These are phyloP conservation scores for Mycetomoellerius zeteki DNA, from an alignment of 1,140 invertebrate species.

Conservation along the genomic window DNA sequence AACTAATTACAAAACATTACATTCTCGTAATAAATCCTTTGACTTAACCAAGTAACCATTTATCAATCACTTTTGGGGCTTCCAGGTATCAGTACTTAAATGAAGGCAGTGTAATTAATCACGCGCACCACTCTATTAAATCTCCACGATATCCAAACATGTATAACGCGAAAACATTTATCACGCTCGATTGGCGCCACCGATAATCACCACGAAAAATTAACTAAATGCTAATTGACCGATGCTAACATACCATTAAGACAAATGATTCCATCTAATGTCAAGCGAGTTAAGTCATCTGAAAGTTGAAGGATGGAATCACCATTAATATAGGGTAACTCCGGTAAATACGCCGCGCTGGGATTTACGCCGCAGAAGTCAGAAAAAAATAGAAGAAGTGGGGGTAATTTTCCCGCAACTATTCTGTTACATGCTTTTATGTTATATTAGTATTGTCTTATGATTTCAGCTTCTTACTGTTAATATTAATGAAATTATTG, in stretches of 20 bases:
- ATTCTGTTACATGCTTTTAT: too few relatives aligned
- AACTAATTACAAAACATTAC: slow-evolving; percentile 24
- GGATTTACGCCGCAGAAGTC: too few relatives aligned
- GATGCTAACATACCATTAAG: slow-evolving; percentile 32
- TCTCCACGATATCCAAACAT: slow-evolving; percentile 4
- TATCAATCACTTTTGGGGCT: slow-evolving; percentile 35
- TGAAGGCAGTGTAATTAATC: slow-evolving; percentile 48
- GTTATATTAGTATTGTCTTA: too few relatives aligned
- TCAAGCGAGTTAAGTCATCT: neutral
- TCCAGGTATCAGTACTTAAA: slow-evolving; percentile 19
- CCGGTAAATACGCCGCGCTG: too few relatives aligned
- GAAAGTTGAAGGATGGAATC: neutral
- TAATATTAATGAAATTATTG: too few relatives aligned
- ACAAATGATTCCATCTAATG: slow-evolving; percentile 16
- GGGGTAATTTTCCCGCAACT: too few relatives aligned
- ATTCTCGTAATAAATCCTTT: neutral
- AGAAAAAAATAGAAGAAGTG: too few relatives aligned
- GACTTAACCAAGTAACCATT: neutral
- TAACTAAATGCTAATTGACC: neutral
- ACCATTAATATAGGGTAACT: slow-evolving; percentile 12
- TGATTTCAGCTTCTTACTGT: too few relatives aligned
- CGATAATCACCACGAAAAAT: slow-evolving; percentile 1
- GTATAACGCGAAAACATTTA: slow-evolving; percentile 28
- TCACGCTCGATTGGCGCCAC: slow-evolving; percentile 1
- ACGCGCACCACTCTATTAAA: slow-evolving; percentile 31